Percentiles rank a stretch among this genome's conserved stretches.
These are phyloP conservation scores for Microtus oregoni DNA, from an alignment of 2,113 vertebrate species.

Conservation along the genomic window DNA sequence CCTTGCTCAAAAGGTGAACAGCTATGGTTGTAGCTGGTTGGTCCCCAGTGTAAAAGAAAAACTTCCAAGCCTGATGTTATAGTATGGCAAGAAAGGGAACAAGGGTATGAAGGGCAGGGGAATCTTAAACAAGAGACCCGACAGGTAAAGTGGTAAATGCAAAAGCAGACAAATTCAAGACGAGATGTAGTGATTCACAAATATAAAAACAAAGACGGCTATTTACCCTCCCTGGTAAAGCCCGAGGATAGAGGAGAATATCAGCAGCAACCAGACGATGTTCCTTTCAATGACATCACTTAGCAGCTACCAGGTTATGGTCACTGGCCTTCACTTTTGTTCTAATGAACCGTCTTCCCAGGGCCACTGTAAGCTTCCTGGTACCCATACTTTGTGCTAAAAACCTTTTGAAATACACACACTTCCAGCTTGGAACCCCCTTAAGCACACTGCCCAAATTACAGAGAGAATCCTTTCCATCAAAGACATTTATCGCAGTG, in stretches of 20 bases:
- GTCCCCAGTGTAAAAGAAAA: conserved; percentile 4
- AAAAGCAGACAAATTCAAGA: conserved; percentile 40
- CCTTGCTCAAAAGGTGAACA: conserved; percentile 50
- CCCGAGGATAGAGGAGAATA: background rate
- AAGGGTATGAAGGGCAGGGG: background rate
- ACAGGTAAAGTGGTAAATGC: background rate
- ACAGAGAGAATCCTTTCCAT: background rate
- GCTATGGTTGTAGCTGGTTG: conserved; percentile 40
- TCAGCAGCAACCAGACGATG: background rate
- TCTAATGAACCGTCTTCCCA: background rate
- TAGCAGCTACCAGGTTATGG: background rate
- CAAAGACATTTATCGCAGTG: background rate
- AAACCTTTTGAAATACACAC: background rate
- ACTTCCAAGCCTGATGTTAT: background rate
- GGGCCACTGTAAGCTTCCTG: background rate
- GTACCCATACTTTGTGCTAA: background rate
- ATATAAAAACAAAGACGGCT: background rate
- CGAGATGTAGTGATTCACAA: background rate
- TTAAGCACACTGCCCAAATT: background rate
- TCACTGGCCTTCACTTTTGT: too few species aligned
- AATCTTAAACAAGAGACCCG: conserved; percentile 39
- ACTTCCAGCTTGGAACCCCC: background rate
- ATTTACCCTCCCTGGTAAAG: background rate
- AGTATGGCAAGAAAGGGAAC: background rate
- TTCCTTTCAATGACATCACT: background rate